Conservation (phyloP, 1,140 invertebrate genomes). For the Trissolcus basalis region DNA sequence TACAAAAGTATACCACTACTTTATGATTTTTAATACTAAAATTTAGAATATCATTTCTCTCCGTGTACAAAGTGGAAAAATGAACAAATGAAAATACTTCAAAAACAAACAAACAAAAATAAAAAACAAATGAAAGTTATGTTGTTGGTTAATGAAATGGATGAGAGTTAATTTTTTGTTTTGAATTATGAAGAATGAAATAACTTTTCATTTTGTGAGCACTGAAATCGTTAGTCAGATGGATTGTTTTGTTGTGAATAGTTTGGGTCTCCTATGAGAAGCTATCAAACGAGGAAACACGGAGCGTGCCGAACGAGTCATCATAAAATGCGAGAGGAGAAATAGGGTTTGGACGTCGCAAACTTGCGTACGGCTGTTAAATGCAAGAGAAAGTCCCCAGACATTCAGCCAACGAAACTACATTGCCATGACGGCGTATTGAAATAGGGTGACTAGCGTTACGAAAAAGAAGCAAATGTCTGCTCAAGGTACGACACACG, state of each 20-base stretch:
- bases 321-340: constrained; percentile 63
- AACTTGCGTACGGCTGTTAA: constrained; percentile 55
- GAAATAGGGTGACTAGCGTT: constrained; percentile 56
- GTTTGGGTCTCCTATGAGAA: constrained; percentile 57
- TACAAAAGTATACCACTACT: no score
- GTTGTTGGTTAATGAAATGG: no score
- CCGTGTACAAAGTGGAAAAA: no score
- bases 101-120: no score
- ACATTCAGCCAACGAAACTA: constrained; percentile 53
- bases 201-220: no score
- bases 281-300: constrained; percentile 64
- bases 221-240: constrained; percentile 12
- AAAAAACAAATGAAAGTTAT: no score
- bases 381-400: constrained; percentile 65
- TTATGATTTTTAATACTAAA: no score
- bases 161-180: no score
- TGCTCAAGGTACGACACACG: constrained; percentile 54
- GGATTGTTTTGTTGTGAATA: constrained; percentile 44
- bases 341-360: constrained; percentile 55
- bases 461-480: constrained; percentile 63
- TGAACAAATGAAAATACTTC: no score
- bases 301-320: constrained; percentile 54
- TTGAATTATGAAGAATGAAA: no score
- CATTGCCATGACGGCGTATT: constrained; percentile 49
- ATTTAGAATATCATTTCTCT: no score